Conservation (phyloP, 2,113 vertebrate genomes). For the Entomyzon cyanotis region DNA sequence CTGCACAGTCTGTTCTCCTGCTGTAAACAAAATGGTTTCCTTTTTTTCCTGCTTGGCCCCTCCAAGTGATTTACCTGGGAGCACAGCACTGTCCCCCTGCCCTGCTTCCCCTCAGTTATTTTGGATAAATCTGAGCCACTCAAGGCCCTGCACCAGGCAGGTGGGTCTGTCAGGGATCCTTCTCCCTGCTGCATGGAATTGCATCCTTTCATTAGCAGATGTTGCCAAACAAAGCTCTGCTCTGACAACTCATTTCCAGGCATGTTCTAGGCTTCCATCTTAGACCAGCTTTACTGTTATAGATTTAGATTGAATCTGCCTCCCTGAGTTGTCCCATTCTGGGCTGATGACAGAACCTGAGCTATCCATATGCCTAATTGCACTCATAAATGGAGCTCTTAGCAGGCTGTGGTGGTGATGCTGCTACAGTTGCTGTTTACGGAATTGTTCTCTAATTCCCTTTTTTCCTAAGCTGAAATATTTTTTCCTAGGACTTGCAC, state of each 20-base stretch:
- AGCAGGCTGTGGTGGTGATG: constrained; percentile 23
- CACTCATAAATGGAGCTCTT: constrained; percentile 52
- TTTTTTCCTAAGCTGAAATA: constrained; percentile 18
- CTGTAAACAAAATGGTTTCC: background rate
- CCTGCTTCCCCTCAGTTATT: background rate
- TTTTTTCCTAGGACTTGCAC: background rate
- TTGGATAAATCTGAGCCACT: background rate
- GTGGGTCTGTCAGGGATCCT: background rate
- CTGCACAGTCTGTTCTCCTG: background rate
- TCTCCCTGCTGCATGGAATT: background rate
- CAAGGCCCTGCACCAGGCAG: background rate
- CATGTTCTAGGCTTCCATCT: constrained; percentile 28
- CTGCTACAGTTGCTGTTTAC: constrained; percentile 46
- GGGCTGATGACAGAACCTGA: constrained; percentile 45
- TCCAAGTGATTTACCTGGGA: background rate
- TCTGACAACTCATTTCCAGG: constrained; percentile 12
- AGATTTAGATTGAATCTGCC: constrained; percentile 52
- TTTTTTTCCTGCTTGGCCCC: background rate
- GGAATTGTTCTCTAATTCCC: constrained; percentile 47
- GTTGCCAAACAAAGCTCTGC: constrained; percentile 5
- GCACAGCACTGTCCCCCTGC: background rate
- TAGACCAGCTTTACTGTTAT: constrained; percentile 22
- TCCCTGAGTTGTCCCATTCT: constrained; percentile 26
- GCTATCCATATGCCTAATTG: constrained; percentile 67
- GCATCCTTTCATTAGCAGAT: background rate